Percentiles rank a stretch among this genome's conserved stretches.
Evolutionary conservation across 2,888 invertebrate genomes (phyloP).

Genomic region (Nephrotoma flavescens): DNA sequence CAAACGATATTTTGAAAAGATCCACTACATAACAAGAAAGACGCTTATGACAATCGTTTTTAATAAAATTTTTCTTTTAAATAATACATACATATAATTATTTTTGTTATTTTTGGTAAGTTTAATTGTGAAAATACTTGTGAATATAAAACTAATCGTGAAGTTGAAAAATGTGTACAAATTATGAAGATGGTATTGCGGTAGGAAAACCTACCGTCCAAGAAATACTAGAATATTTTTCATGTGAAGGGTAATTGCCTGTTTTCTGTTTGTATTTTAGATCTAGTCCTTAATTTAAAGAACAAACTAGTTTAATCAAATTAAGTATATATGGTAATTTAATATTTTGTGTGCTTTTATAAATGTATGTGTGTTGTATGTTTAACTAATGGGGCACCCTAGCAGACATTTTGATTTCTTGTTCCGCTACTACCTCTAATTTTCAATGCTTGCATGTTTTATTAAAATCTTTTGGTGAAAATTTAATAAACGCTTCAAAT

Average conservation of each 20-base stretch:
- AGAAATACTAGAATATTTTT: conserved; percentile 2
- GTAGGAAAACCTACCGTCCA: conserved; percentile 1
- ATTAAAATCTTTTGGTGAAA: not conserved
- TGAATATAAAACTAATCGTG: not conserved
- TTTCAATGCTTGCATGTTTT: not conserved
- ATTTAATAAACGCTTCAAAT: not conserved
- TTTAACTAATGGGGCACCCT: not conserved
- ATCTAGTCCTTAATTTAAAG: too few relatives aligned
- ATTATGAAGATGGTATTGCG: not conserved
- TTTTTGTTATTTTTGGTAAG: not conserved
- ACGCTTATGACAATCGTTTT: not conserved
- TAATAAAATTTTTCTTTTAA: not conserved
- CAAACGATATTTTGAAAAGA: not conserved
- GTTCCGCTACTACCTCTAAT: not conserved
- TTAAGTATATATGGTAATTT: not conserved
- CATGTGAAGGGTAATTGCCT: not conserved
- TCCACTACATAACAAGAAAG: not conserved
- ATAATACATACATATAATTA: not conserved
- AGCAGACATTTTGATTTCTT: not conserved
- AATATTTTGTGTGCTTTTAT: not conserved
- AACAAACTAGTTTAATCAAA: too few relatives aligned
- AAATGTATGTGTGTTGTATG: not conserved
- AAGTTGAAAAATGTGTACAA: not conserved
- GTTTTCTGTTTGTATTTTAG: not conserved
- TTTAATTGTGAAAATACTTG: not conserved